Percentiles rank a stretch among this genome's conserved stretches.
Conservation (phyloP, 2,113 vertebrate species). For the Sarotherodon lohbergeri region DNA sequence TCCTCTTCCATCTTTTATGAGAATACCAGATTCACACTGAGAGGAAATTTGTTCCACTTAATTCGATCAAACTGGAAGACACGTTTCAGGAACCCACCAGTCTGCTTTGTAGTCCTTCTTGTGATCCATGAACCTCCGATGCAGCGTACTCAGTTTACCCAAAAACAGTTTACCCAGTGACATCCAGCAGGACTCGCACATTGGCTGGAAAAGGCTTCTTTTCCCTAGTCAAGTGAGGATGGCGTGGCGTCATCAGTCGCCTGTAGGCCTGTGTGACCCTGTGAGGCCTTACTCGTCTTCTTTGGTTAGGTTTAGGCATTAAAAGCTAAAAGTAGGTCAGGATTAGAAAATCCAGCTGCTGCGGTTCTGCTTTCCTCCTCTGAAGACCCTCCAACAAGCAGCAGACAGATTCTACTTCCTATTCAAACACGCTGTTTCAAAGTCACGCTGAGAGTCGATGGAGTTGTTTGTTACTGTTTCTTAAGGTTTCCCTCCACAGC, state of each 20-base stretch:
- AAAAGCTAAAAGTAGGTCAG: neutral
- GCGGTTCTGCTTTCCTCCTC: neutral
- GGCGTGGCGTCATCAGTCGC: rapidly evolving
- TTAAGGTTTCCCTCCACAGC: neutral
- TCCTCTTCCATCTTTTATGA: neutral
- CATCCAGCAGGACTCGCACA: neutral
- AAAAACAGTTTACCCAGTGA: neutral
- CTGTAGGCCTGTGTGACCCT: neutral
- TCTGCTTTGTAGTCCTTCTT: neutral
- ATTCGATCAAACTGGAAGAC: neutral
- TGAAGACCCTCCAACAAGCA: neutral
- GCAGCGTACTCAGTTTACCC: neutral
- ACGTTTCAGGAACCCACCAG: neutral
- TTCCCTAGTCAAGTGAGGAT: neutral
- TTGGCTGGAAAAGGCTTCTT: neutral
- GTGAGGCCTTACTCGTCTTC: neutral
- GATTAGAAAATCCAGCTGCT: neutral
- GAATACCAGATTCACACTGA: neutral
- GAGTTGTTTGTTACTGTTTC: neutral
- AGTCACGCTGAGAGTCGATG: neutral
- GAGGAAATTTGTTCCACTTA: neutral
- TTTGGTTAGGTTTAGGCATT: neutral
- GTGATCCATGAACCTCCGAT: neutral
- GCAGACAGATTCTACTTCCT: neutral
- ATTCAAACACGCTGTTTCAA: neutral